A percentile compares a stretch with the other conserved stretches of the same genome.
These are phyloP conservation scores for Gryllus longicercus DNA, from an alignment of 2,888 invertebrate species.

Conservation along the genomic window DNA sequence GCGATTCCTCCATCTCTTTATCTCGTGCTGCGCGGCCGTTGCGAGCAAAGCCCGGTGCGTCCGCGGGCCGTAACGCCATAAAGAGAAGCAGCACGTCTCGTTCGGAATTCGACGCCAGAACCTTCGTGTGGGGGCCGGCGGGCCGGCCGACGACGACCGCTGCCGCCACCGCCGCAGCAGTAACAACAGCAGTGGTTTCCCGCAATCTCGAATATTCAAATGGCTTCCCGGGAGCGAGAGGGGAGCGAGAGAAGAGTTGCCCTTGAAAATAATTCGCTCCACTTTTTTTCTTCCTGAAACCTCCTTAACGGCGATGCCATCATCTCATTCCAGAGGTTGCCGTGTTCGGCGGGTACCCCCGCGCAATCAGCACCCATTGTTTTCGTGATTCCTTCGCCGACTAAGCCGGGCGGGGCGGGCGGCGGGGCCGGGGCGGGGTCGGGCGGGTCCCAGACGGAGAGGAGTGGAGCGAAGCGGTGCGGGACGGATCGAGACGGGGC, in stretches of 20 bases:
- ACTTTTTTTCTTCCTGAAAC: background rate
- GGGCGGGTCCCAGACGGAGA: background rate
- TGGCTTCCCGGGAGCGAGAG: background rate
- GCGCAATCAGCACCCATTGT: slow-evolving; percentile 6
- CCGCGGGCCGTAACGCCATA: no score
- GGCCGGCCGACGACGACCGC: no score
- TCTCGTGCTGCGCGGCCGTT: no score
- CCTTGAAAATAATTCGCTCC: slow-evolving; percentile 17
- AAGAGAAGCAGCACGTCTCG: no score
- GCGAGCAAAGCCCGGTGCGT: no score
- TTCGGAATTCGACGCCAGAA: no score
- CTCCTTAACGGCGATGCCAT: background rate
- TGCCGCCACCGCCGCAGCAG: no score
- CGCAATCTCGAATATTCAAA: background rate
- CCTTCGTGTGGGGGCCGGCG: no score
- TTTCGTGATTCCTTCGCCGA: background rate
- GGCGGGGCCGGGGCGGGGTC: background rate
- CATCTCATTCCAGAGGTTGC: background rate
- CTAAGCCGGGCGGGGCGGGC: background rate
- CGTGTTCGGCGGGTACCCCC: background rate
- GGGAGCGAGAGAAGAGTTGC: background rate
- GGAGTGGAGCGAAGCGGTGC: background rate
- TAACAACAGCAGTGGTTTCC: background rate
- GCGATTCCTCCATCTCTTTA: no score
- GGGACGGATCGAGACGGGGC: background rate